Percentiles rank a stretch among this genome's conserved stretches.
phyloP scores from a whole-genome alignment of 2,113 vertebrate genomes.

The Alosa alosa region DNA sequence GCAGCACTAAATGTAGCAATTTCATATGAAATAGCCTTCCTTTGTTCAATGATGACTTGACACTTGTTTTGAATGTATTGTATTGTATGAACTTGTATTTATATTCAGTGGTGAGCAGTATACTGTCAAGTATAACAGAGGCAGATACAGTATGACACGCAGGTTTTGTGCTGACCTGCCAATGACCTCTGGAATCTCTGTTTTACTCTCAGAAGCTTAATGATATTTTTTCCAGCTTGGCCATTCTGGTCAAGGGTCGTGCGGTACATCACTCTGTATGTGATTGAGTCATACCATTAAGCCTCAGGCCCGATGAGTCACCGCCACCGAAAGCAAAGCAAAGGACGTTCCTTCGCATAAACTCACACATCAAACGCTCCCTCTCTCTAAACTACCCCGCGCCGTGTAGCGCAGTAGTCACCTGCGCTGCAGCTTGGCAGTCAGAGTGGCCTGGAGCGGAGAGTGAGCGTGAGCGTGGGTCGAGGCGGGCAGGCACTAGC shows the following conservation, averaged over 20 bases:
- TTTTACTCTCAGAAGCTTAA: background rate
- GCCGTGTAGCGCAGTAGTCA: background rate
- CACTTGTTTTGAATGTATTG: too few species aligned
- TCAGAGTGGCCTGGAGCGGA: too few species aligned
- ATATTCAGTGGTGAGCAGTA: background rate
- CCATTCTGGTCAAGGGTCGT: background rate
- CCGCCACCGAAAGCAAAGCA: background rate
- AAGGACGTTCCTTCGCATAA: background rate
- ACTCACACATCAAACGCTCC: background rate
- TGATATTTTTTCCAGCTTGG: background rate
- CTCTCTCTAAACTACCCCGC: background rate
- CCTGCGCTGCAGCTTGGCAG: background rate
- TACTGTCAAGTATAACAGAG: background rate
- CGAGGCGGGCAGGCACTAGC: background rate
- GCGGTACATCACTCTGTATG: background rate
- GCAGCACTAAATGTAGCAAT: background rate
- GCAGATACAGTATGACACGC: background rate
- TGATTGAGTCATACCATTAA: background rate
- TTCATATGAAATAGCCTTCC: background rate
- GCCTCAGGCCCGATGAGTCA: background rate
- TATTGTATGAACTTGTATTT: background rate
- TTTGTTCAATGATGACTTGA: too few species aligned
- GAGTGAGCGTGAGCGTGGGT: background rate
- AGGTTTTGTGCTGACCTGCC: background rate
- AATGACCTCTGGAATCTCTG: background rate